Evolutionary conservation across 2,888 invertebrate species (phyloP), one percentile per base, ranked within the genome.

Genomic region (Notodonta ziczac): DNA sequence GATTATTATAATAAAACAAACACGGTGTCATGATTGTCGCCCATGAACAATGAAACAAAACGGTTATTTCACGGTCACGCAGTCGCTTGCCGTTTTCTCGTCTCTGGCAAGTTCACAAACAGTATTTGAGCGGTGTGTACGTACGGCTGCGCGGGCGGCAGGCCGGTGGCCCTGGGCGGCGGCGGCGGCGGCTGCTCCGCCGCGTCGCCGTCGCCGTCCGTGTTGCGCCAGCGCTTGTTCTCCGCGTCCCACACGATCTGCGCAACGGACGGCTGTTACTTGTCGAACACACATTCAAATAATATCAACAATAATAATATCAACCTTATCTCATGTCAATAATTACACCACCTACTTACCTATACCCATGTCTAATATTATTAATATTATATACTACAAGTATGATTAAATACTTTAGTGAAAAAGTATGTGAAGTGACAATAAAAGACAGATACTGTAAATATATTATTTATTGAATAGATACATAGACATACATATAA

Each of bases 171-270:
- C 53, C 40, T 54, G 65, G 80, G 74, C 69, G 79, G 85, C 67
- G 89, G 88, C 66, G 89, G 86, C 67, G 89, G 87, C 66, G 86
- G 85, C 67, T 80, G 76, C 50, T 76, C 77, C 65, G 62, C 50
- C 59, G 94, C 96, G 35, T 95, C 95, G 7, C 94, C 95, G 68
- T 96, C 96, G 40, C 95, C 96, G 84, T 97, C 97, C 53, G 96
- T 95, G 91, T 98, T 97, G 57, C 96, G 95, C 98, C 98, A 99
- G 73, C 96, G 95, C 84, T 98, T 97, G 80, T 95, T 95, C n/a
- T 96, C 96, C 62, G 96, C 94, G 93, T 98, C 98, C 98, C 98
- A 99, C 59, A 98, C 97, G 94, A 98, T 98, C 97, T 97, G 85
- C 51, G 39, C 46, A 58, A 69, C 61, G 51, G 13, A 50, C 50